Percentiles rank a stretch among this genome's conserved stretches.
Evolutionary conservation across 2,113 vertebrate genomes (phyloP).

Genomic region (Microcebus jonahi): DNA sequence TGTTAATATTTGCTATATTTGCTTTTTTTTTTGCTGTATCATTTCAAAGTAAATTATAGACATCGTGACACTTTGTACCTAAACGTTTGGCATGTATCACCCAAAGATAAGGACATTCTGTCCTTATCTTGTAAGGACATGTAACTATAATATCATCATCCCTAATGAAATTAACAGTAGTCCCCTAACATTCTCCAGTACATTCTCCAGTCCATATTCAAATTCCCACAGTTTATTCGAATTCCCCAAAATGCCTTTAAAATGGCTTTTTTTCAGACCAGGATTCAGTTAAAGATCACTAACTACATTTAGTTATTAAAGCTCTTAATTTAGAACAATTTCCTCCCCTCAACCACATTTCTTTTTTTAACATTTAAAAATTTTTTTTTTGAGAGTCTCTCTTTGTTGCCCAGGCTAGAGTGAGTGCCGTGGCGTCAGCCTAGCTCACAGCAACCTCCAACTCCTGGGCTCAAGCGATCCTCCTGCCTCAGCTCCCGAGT

Average conservation of each 20-base stretch:
- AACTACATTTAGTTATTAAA: neutral
- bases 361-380: neutral
- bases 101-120: neutral
- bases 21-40: neutral
- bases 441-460: too few relatives aligned
- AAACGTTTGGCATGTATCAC: neutral
- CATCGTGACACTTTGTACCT: neutral
- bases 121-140: neutral
- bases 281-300: neutral
- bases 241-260: neutral
- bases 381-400: too few relatives aligned
- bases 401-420: too few relatives aligned
- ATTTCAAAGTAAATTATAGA: conserved; percentile 30
- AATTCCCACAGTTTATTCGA: neutral
- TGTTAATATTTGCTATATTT: neutral
- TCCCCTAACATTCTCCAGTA: neutral
- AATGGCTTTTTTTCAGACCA: neutral
- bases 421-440: too few relatives aligned
- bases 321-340: neutral
- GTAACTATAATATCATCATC: neutral
- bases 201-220: neutral
- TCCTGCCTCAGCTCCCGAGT: too few relatives aligned
- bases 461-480: too few relatives aligned
- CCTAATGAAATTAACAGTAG: neutral
- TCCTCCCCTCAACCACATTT: neutral